Evolutionary conservation across 2,888 invertebrate genomes (phyloP), one percentile per base, ranked within the genome.

Genomic region (Harpagoxenus sublaevis): DNA sequence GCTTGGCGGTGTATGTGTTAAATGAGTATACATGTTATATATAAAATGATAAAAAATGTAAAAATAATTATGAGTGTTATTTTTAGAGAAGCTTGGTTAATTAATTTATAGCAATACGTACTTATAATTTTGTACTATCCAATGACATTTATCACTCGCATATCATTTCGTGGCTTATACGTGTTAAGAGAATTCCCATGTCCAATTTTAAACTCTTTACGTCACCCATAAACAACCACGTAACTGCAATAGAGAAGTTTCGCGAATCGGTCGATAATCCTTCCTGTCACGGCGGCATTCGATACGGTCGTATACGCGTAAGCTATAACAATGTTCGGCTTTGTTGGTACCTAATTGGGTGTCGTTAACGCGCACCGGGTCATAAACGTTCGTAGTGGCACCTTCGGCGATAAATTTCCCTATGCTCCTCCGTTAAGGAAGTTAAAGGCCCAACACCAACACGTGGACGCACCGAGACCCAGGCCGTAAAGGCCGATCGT

Each of bases 401-500:
- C 90, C 90, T 86, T 89, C 83, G 87, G 86, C 90, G 85, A 92
- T 91, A 91, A 91, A 91, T 91, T 90, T 90, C 55, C 87, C 45
- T 79, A 3, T 28, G 73, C 85, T 86, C 85, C 91, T 86, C 86
- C 87, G 87, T 88, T 85, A 87, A 85, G 89, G 84, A 91, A 90
- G 88, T 90, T 92, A 92, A 89, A 90, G 90, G 84, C 84, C 86
- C 84, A 12, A 39, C 10, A 31, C 78, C 86, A 91, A 89, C 88
- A 87, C 88, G 87, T 86, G 89, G 85, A 89, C 86, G 90, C 86
- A 90, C 87, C 77, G 6, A 9, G 88, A 84, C 85, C 70, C 53
- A 45, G 84, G 85, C 86, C 89, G 89, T 89, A 91, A 91, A 92
- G 92, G 92, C 68, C 92, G 92, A 89, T 89, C 89, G 87, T 87